Evolutionary conservation across 37 sponge, comb jelly and placozoan species (phyloP).

Genomic region (Crambe crambe): DNA sequence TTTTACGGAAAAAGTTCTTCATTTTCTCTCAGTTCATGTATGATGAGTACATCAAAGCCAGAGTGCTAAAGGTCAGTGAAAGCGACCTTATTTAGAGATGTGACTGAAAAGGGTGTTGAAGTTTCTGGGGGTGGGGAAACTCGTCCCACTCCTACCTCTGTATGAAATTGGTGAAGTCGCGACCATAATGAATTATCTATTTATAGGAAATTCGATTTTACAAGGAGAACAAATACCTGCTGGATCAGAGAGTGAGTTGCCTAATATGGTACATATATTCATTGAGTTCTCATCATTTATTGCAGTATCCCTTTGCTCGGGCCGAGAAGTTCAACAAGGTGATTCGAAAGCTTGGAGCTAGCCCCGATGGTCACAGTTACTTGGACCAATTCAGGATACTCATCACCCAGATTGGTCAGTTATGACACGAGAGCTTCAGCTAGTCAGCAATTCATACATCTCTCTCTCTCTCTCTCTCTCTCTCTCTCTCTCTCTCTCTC

Average conservation of each 20-base stretch:
- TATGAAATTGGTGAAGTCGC: too few species aligned
- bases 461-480: too few species aligned
- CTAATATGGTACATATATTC: not conserved
- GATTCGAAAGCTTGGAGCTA: conserved; percentile 91
- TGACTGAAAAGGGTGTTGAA: too few species aligned
- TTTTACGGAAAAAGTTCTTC: conserved; percentile 93
- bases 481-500: conserved; percentile 14
- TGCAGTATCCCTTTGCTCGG: conserved; percentile 88
- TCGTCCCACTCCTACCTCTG: too few species aligned
- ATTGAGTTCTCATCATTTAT: not conserved
- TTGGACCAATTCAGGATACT: conserved; percentile 96
- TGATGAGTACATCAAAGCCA: conserved; percentile 98
- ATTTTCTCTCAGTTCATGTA: conserved; percentile 98
- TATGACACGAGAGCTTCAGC: too few species aligned
- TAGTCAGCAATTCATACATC: too few species aligned
- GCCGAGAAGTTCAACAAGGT: conserved; percentile 94
- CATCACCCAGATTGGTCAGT: conserved; percentile 90
- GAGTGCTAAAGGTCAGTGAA: conserved; percentile 75
- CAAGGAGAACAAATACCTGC: conserved; percentile 78
- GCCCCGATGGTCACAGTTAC: conserved; percentile 87
- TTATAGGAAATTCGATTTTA: conserved; percentile 86
- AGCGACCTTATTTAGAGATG: too few species aligned
- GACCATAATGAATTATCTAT: not conserved
- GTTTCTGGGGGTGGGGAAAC: too few species aligned
- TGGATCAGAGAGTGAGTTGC: conserved; percentile 76